Evolutionary conservation across 2,113 vertebrate genomes (phyloP).

Genomic region (Heloderma charlesbogerti): DNA sequence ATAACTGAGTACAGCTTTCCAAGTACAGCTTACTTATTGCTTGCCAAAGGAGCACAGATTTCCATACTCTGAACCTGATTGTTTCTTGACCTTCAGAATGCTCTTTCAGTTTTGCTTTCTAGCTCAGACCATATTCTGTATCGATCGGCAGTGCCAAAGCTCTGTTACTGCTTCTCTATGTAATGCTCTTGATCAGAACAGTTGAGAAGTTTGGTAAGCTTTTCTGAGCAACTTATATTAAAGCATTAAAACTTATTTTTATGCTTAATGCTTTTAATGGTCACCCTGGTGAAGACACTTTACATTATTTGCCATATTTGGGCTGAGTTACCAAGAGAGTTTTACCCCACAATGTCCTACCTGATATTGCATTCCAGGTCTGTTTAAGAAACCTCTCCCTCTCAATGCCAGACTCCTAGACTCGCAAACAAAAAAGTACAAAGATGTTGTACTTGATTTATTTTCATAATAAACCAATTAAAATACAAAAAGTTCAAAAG

Average conservation of each 20-base stretch:
- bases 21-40: background rate
- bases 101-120: background rate
- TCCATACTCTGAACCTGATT: background rate
- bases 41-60: background rate
- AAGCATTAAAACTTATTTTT: too few species aligned
- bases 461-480: slow-evolving; percentile 88
- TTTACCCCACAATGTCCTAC: rapidly evolving
- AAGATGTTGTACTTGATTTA: slow-evolving; percentile 78
- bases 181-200: background rate
- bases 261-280: background rate
- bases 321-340: background rate
- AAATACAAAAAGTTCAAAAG: slow-evolving; percentile 81
- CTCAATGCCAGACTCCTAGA: background rate
- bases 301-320: background rate
- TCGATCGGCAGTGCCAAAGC: too few species aligned
- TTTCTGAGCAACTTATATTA: background rate
- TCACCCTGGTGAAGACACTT: background rate
- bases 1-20: background rate
- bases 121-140: background rate
- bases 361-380: background rate
- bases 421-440: background rate
- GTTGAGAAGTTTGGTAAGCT: background rate
- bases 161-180: background rate
- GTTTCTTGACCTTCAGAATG: background rate
- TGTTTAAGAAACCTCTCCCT: rapidly evolving